A percentile compares a stretch with the other conserved stretches of the same genome.
These are phyloP conservation scores for Willisornis vidua DNA, from an alignment of 2,113 vertebrate species.

Conservation along the genomic window DNA sequence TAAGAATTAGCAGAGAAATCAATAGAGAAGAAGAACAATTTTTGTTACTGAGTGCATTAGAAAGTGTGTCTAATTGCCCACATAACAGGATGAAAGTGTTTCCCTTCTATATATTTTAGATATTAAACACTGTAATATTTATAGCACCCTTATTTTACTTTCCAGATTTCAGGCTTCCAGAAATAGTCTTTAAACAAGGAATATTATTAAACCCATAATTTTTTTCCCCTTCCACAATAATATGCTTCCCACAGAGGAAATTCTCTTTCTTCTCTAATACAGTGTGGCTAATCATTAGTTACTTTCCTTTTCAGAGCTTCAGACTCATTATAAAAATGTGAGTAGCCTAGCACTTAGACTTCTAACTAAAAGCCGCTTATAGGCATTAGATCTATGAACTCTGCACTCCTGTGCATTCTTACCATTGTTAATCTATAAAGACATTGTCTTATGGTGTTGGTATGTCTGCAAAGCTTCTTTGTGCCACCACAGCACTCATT, in stretches of 20 bases:
- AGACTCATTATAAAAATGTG: not conserved
- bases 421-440: not conserved
- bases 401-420: not conserved
- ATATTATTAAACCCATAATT: not conserved
- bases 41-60: not conserved
- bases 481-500: not conserved
- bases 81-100: not conserved
- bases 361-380: not conserved
- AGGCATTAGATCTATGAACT: not conserved
- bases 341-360: not conserved
- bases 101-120: not conserved
- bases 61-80: not conserved
- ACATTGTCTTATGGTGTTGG: not conserved
- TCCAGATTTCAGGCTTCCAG: not conserved
- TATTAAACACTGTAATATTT: not conserved
- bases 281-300: slow-evolving; percentile 12
- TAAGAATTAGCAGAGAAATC: not conserved
- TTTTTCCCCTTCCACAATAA: not conserved
- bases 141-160: not conserved
- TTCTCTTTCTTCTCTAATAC: not conserved
- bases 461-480: not conserved
- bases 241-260: slow-evolving; percentile 6
- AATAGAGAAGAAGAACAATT: not conserved
- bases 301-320: slow-evolving; percentile 1
- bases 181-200: not conserved